These are phyloP conservation scores for Nyctibius bracteatus DNA, from an alignment of 2,113 vertebrate genomes.

Conservation along the genomic window DNA sequence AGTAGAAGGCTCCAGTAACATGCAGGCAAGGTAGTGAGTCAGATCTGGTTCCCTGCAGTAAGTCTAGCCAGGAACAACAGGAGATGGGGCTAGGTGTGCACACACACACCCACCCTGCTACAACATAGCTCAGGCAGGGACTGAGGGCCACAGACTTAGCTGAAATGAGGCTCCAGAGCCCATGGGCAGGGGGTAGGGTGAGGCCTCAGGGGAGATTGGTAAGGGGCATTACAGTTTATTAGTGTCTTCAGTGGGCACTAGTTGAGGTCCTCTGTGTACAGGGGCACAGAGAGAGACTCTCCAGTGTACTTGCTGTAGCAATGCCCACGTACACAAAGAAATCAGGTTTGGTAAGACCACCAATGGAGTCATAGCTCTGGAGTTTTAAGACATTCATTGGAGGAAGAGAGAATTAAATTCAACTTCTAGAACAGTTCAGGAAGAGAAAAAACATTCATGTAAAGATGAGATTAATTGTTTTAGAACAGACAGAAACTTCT, in stretches of 20 bases:
- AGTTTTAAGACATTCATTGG: not conserved
- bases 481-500: not conserved
- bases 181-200: not conserved
- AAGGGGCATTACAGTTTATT: not conserved
- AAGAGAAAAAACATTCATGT: not conserved
- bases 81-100: not conserved
- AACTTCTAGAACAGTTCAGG: not conserved
- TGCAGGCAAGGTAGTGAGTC: not conserved
- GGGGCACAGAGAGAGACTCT: not conserved
- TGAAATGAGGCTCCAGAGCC: not conserved
- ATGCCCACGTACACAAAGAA: not conserved
- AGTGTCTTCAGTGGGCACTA: not conserved
- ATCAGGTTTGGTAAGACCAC: accelerated
- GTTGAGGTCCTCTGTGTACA: not conserved
- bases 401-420: not conserved
- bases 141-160: not conserved
- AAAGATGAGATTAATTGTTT: not conserved
- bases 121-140: not conserved
- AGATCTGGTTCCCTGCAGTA: not conserved
- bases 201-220: not conserved
- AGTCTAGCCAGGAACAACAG: not conserved
- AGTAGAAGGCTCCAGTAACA: not conserved
- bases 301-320: not conserved
- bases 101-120: too few species aligned
- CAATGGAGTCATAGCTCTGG: not conserved